Percentiles rank a stretch among this genome's conserved stretches.
Evolutionary conservation across 2,888 invertebrate species (phyloP).

Genomic region (Athalia rosae): DNA sequence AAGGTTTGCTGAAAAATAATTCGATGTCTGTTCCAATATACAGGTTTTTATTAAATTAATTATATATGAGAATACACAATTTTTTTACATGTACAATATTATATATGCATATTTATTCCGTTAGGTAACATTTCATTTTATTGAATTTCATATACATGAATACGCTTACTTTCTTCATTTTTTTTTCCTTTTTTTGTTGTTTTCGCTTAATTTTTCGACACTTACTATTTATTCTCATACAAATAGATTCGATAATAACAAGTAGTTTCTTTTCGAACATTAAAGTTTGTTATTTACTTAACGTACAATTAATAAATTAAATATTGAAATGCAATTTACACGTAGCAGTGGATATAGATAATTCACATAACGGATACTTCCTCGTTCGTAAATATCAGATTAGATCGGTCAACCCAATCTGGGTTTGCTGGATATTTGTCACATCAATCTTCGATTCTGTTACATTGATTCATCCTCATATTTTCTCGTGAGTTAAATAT

Average conservation of each 20-base stretch:
- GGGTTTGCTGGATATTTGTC: slow-evolving; percentile 30
- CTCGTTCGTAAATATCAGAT: slow-evolving; percentile 37
- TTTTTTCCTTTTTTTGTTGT: slow-evolving; percentile 26
- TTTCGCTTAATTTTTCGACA: slow-evolving; percentile 49
- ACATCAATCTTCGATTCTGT: slow-evolving; percentile 24
- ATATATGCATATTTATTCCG: slow-evolving; percentile 63
- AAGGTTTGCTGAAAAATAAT: background rate
- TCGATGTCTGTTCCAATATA: slow-evolving; percentile 55
- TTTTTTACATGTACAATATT: slow-evolving; percentile 68
- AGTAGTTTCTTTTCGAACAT: slow-evolving; percentile 41
- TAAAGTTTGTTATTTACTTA: slow-evolving; percentile 28
- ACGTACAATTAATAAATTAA: slow-evolving; percentile 46
- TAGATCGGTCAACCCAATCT: slow-evolving; percentile 23
- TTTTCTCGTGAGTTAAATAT: slow-evolving; percentile 34
- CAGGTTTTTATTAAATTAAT: slow-evolving; percentile 66
- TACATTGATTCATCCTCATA: slow-evolving; percentile 34
- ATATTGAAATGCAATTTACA: slow-evolving; percentile 47
- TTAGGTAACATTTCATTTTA: slow-evolving; percentile 52
- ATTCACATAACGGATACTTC: slow-evolving; percentile 28
- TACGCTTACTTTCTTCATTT: slow-evolving; percentile 45
- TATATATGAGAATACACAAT: slow-evolving; percentile 68
- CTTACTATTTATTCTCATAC: slow-evolving; percentile 43
- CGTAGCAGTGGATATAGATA: slow-evolving; percentile 40
- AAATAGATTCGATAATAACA: slow-evolving; percentile 44
- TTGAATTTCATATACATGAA: slow-evolving; percentile 50